Evolutionary conservation across 2,888 invertebrate genomes (phyloP).

Genomic region (Lepidochitona cinerea): DNA sequence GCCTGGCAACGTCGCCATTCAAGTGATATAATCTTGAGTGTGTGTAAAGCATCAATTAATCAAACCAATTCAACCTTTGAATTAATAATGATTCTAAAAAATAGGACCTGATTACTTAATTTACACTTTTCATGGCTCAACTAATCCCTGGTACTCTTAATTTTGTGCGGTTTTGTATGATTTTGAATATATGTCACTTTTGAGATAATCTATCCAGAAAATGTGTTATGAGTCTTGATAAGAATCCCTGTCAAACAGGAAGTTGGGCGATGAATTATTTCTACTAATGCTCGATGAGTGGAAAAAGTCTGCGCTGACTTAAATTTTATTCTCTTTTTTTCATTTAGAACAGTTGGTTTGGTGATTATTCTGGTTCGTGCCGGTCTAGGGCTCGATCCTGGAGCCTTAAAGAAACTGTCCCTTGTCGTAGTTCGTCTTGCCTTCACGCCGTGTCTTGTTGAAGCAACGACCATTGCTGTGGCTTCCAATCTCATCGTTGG

Average conservation of each 20-base stretch:
- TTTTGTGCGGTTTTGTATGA: too few relatives aligned
- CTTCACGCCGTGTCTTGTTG: conserved; percentile 87
- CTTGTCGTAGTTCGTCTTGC: conserved; percentile 80
- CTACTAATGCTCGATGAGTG: neutral
- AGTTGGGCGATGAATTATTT: neutral
- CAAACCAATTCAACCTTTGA: too few relatives aligned
- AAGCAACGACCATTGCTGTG: conserved; percentile 81
- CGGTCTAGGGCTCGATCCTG: conserved; percentile 92
- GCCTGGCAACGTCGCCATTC: too few relatives aligned
- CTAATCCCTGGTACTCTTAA: too few relatives aligned
- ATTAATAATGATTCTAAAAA: too few relatives aligned
- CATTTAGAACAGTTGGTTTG: conserved; percentile 87
- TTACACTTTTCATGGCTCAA: too few relatives aligned
- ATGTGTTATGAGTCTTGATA: too few relatives aligned
- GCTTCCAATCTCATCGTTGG: conserved; percentile 82
- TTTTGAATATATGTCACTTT: too few relatives aligned
- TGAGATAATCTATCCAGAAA: neutral
- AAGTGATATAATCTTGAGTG: too few relatives aligned
- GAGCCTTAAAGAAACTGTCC: conserved; percentile 86
- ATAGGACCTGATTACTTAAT: too few relatives aligned
- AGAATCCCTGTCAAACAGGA: too few relatives aligned
- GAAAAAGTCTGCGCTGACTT: neutral
- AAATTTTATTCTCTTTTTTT: neutral
- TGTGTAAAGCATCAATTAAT: too few relatives aligned
- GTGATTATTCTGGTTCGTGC: conserved; percentile 94